Evolutionary conservation across 2,888 invertebrate species (phyloP), one percentile per base, ranked within the genome.

Genomic region (Aphrophora alni): DNA sequence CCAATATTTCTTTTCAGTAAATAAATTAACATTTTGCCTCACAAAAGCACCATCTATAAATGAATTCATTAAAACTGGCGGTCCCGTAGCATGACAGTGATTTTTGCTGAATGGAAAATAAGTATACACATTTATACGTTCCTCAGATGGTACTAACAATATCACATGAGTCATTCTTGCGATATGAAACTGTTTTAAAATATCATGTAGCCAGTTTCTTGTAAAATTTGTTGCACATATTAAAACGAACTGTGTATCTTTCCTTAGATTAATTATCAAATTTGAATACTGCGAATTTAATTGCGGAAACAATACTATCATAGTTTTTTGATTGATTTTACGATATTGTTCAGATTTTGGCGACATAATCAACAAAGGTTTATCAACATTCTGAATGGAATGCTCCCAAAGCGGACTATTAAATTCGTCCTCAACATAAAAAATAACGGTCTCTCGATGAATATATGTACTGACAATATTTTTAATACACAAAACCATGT

Each of bases 31-130:
- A 59, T 59, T 59, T 17, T 83, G 75, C 10, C 73, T 59, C n/a
- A 80, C 77, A 68, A 82, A 83, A 25, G 4, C n/a, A 12, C 80
- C 80, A 14, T 21, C 24, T 1, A 12, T 26, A 81, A 83, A 85
- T 1, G 82, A 78, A 71, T 85, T 83, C 59, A 86, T 78, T 25
- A 83, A 71, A 0, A 82, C 81, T 21, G 84, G 84, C 0, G 84
- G 84, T 4, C 83, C 83, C 25, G 84, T 80, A 14, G 82, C 82
- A 24, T 81, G 79, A 76, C 86, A 86, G 21, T 84, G 82, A 26
- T 79, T 81, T n/a, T 75, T 78, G 10, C 84, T 82, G 71, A 83
- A 86, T 3, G 86, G 85, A 26, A 77, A 76, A 71, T 84, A 86
- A 0, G 86, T 85, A 79, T 85, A 85, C 12, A 83, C 79, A 59